phyloP scores from a whole-genome alignment of 2,888 invertebrate species.

The Tachina grossa region DNA sequence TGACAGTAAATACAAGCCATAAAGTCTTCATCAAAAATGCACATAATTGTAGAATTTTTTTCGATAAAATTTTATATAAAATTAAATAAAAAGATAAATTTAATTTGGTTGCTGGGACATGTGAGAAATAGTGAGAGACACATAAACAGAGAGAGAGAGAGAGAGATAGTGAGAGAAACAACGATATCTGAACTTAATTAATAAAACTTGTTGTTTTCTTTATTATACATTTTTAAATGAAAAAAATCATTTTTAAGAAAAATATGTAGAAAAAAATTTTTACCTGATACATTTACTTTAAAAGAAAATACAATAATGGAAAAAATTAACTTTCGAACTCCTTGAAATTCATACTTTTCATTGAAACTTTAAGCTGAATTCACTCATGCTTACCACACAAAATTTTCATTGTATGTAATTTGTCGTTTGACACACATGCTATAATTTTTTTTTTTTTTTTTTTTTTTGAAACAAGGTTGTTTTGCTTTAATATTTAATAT shows the following conservation, averaged over 20 bases:
- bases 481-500: too few relatives aligned
- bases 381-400: too few relatives aligned
- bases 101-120: conserved; percentile 70
- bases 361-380: too few relatives aligned
- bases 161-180: conserved; percentile 4
- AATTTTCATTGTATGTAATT: too few relatives aligned
- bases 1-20: conserved; percentile 43
- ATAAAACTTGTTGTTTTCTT: neutral
- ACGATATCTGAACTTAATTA: conserved; percentile 5
- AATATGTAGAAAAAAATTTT: neutral
- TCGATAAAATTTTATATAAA: conserved; percentile 60
- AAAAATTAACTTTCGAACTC: too few relatives aligned
- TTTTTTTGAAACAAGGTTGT: too few relatives aligned
- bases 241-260: conserved; percentile 42
- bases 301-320: neutral
- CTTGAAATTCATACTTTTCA: too few relatives aligned
- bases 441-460: too few relatives aligned
- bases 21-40: conserved; percentile 54
- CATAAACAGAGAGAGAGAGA: conserved; percentile 12
- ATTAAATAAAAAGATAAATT: conserved; percentile 38
- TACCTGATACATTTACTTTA: neutral
- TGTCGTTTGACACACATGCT: too few relatives aligned
- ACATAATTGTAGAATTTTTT: conserved; percentile 67
- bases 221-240: neutral
- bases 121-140: conserved; percentile 4